Evolutionary conservation across 1,140 invertebrate genomes (phyloP), one percentile per base, ranked within the genome.

Genomic region (Heterodera schachtii): DNA sequence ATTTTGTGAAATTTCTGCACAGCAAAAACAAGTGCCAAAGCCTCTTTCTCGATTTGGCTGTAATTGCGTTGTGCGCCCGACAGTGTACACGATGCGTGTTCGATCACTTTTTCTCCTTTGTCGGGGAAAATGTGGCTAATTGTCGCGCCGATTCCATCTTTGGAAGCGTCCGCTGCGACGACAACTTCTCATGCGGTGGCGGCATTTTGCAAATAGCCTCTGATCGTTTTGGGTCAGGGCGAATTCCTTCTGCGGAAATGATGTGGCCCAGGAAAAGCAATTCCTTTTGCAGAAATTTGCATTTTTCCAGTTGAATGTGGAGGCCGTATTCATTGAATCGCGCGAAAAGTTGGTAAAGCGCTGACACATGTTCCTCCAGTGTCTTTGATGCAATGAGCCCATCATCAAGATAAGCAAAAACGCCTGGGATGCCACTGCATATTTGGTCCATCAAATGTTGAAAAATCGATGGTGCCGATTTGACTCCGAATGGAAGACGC

Each of bases 401-500:
- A 69, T 76, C 82, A 43, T 84, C 84, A 31, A 31, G 31, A 31
- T 31, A 31, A 31, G 31, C 31, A 31, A 31, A 31, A 31, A 31
- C 31, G 31, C 13, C 90, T 66, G 44, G 80, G 80, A 79, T 69
- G 69, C 82, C 85, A 41, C 74, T 52, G n/a, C 92, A 75, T 3
- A 90, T 79, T 82, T 89, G 80, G 71, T 91, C 90, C 13, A 92
- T 52, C 70, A 57, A 19, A 92, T 75, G 1, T 90, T 80, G 81
- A 88, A 80, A 74, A 89, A 9, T 92, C 91, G n/a, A 90, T 86
- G 92, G 91, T 2, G 91, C 91, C 41, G 88, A 89, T 82, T 90
- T 90, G 7, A 93, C 90, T 8, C 91, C 91, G 89, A 91, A 92
- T 6, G 86, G 88, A 6, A 92, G 78, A 69, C 89, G 31, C 90